These are phyloP conservation scores for Tricholauxania praeusta DNA, from an alignment of 2,888 invertebrate species.

Conservation along the genomic window DNA sequence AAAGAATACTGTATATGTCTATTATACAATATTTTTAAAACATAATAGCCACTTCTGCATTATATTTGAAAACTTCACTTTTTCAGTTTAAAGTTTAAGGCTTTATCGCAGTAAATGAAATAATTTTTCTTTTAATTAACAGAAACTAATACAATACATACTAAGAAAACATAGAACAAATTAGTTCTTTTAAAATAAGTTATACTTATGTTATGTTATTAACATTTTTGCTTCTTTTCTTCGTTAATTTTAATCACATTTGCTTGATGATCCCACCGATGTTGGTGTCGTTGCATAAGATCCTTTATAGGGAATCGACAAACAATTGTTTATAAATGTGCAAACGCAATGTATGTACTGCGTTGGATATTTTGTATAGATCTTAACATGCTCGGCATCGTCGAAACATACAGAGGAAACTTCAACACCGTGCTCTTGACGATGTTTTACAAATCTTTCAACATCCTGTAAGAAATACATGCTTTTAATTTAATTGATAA, in stretches of 20 bases:
- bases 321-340: conserved; percentile 73
- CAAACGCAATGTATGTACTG: conserved; percentile 74
- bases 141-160: too few relatives aligned
- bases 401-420: conserved; percentile 76
- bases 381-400: conserved; percentile 81
- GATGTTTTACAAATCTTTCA: conserved; percentile 74
- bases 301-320: conserved; percentile 58
- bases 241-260: conserved; percentile 42
- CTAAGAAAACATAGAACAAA: too few relatives aligned
- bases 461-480: conserved; percentile 70
- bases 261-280: conserved; percentile 38
- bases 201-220: too few relatives aligned
- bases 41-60: too few relatives aligned
- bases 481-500: neutral
- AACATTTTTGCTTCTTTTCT: too few relatives aligned
- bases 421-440: conserved; percentile 73
- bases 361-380: conserved; percentile 74
- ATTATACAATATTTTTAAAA: too few relatives aligned
- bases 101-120: too few relatives aligned
- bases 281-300: conserved; percentile 40
- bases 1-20: too few relatives aligned
- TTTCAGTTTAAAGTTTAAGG: too few relatives aligned
- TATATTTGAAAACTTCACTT: too few relatives aligned
- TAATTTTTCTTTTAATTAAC: too few relatives aligned
- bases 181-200: too few relatives aligned